Percentiles rank a stretch among this genome's conserved stretches.
Evolutionary conservation across 2,113 vertebrate genomes (phyloP).

Genomic region (Pteropus alecto): DNA sequence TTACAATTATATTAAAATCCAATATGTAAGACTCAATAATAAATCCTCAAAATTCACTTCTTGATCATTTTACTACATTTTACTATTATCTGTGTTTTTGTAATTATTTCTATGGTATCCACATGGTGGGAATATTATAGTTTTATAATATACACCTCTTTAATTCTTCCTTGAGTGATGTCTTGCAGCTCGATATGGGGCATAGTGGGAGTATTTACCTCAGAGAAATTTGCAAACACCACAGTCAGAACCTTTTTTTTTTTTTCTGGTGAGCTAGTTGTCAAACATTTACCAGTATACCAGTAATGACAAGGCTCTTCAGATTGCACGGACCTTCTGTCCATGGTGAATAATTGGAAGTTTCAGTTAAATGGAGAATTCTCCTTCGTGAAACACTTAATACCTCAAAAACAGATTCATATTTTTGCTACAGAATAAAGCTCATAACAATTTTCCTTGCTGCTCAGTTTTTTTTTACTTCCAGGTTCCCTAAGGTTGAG

Average conservation of each 20-base stretch:
- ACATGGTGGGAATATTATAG: background rate
- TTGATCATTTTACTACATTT: background rate
- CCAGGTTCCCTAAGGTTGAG: background rate
- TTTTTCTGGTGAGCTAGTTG: background rate
- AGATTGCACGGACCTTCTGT: background rate
- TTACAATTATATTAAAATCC: background rate
- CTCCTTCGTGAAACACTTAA: background rate
- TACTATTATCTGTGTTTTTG: background rate
- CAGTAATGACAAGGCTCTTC: background rate
- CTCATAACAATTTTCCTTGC: constrained; percentile 17
- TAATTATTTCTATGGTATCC: background rate
- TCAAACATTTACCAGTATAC: background rate
- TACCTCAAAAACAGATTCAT: background rate
- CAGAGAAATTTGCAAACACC: background rate
- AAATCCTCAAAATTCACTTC: background rate
- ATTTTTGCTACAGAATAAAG: constrained; percentile 22
- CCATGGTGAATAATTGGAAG: background rate
- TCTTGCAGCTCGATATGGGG: background rate
- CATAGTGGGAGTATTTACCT: background rate
- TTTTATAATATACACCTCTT: background rate
- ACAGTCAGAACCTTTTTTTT: background rate
- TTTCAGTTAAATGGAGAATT: constrained; percentile 15
- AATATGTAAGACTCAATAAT: background rate
- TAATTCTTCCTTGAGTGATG: background rate
- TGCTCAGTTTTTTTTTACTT: background rate